Evolutionary conservation across 2,113 vertebrate genomes (phyloP).

Genomic region (Sebastes fasciatus): DNA sequence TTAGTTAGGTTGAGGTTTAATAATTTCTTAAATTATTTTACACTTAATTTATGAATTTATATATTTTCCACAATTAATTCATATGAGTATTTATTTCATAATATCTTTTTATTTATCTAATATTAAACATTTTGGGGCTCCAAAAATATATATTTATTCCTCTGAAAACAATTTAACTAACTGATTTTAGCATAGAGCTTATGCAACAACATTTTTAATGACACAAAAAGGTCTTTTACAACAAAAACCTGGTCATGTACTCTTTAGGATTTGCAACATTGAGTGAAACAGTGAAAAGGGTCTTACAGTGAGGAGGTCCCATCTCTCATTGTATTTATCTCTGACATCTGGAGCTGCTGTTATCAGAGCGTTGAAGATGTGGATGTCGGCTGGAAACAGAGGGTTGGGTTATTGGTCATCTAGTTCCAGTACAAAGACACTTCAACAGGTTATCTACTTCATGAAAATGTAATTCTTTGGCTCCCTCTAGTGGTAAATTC

Average conservation of each 20-base stretch:
- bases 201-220: not conserved
- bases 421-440: not conserved
- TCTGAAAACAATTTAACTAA: not conserved
- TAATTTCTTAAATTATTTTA: not conserved
- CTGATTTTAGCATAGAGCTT: not conserved
- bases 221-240: not conserved
- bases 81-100: not conserved
- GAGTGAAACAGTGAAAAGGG: not conserved
- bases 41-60: not conserved
- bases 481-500: not conserved
- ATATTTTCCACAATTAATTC: not conserved
- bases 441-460: not conserved
- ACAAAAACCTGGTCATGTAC: not conserved
- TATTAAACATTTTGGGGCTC: not conserved
- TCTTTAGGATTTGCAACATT: not conserved
- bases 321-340: conserved; percentile 83
- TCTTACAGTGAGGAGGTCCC: conserved; percentile 88
- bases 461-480: no score
- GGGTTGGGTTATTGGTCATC: not conserved
- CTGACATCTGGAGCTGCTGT: conserved; percentile 75
- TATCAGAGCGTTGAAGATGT: conserved; percentile 91
- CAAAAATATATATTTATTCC: not conserved
- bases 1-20: not conserved
- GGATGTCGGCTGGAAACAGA: conserved; percentile 87
- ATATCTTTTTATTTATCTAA: not conserved